A percentile compares a stretch with the other conserved stretches of the same genome.
These are phyloP conservation scores for Oncorhynchus tshawytscha DNA, from an alignment of 2,113 vertebrate genomes.

Conservation along the genomic window DNA sequence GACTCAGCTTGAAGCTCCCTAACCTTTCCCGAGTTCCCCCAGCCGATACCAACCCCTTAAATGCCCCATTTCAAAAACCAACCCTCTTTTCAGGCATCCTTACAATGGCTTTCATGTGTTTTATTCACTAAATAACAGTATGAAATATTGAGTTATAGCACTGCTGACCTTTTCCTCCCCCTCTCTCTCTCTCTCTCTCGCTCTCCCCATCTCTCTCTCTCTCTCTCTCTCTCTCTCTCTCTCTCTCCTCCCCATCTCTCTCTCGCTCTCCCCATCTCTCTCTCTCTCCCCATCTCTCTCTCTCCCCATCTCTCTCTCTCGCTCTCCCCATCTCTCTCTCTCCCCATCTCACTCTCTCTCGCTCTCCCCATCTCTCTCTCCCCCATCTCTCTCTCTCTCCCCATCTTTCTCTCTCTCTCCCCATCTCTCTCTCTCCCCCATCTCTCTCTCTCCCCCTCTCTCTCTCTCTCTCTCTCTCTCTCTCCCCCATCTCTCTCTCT, in stretches of 20 bases:
- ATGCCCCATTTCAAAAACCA: not conserved
- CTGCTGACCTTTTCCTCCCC: not conserved
- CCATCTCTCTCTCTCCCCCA: slow-evolving; percentile 3
- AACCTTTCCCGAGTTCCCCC: not conserved
- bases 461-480: not conserved
- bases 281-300: not conserved
- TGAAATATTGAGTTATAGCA: not conserved
- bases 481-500: not conserved
- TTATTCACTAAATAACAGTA: not conserved
- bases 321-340: not conserved
- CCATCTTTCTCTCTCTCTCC: not conserved
- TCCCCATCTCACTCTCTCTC: no score
- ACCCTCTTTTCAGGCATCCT: not conserved
- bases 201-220: slow-evolving; percentile 6
- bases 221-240: not conserved
- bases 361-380: not conserved
- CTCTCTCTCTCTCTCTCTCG: not conserved
- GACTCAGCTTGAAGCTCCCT: not conserved
- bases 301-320: no score
- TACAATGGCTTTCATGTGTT: not conserved
- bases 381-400: not conserved
- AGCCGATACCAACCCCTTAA: not conserved
- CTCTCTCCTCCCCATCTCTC: no score
- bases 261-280: not conserved
- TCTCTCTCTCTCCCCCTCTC: slow-evolving; percentile 3